Evolutionary conservation across 2,888 invertebrate genomes (phyloP), one percentile per base, ranked within the genome.

Genomic region (Shargacucullia verbasci): DNA sequence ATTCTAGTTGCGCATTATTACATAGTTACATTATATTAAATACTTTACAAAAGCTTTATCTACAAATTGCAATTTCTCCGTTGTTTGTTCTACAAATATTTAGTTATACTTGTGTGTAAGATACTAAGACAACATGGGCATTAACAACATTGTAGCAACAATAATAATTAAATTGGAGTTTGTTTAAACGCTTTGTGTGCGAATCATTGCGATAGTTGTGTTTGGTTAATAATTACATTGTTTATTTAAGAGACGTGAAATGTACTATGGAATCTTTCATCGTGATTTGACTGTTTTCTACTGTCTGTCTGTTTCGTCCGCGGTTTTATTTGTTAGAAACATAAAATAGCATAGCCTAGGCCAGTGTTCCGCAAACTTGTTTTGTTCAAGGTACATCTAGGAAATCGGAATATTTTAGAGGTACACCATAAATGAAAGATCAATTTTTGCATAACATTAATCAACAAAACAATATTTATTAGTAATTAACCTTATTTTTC

Each of bases 61-160:
- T 68, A 67, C 53, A 73, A 60, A 78, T 69, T 39, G 25, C 37
- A 76, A 81, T 80, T 81, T 83, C 80, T 81, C 75, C 60, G 49
- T 55, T 80, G 63, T 80, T 82, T 78, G 59, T 59, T 37, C 0
- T 7, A 43, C 65, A 78, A 86, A 86, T 79, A 80, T 84, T 82
- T 73, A 73, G 54, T 44, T 61, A 62, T 52, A 61, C 57, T 58
- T 53, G 63, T 61, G 48, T 67, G 67, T 55, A 29, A 3, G 71
- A 63, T 55, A 29, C 29, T 73, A 63, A 48, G 68, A 75, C 72
- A 79, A 81, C 76, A 75, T 1, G 14, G 27, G 46, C 56, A 77
- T 81, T 78, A 76, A 60, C 76, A 77, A 84, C 84, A 81, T 50
- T 81, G 83, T 84, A 59, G 70, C 75, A 83, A 84, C 70, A 83